phyloP scores from a whole-genome alignment of 2,888 invertebrate species.

The Peribatodes rhomboidaria region DNA sequence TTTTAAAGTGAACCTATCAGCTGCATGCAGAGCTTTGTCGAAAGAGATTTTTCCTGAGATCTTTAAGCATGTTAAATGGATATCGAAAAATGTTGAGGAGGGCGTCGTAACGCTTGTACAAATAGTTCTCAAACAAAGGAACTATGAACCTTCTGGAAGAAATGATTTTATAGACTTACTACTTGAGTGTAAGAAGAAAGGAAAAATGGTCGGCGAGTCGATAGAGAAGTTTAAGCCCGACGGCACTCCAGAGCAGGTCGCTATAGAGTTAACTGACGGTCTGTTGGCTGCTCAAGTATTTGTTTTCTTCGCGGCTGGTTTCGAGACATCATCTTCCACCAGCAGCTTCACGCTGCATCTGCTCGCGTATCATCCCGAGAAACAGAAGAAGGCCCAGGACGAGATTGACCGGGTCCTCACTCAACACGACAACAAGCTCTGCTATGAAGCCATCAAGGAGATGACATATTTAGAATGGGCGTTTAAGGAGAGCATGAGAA shows the following conservation, averaged over 20 bases:
- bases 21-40: constrained; percentile 13
- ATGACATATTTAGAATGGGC: constrained; percentile 53
- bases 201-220: constrained; percentile 63
- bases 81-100: constrained; percentile 42
- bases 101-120: constrained; percentile 41
- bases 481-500: constrained; percentile 65
- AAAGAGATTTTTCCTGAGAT: constrained; percentile 14
- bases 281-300: constrained; percentile 65
- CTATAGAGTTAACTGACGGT: constrained; percentile 58
- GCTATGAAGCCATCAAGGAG: constrained; percentile 65
- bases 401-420: constrained; percentile 66
- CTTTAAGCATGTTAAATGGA: constrained; percentile 11
- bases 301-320: constrained; percentile 73
- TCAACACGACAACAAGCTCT: constrained; percentile 61
- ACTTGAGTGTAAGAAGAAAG: constrained; percentile 58
- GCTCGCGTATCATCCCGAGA: constrained; percentile 69
- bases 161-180: constrained; percentile 64
- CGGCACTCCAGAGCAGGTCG: constrained; percentile 56
- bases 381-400: constrained; percentile 65
- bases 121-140: constrained; percentile 58
- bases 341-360: constrained; percentile 69
- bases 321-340: constrained; percentile 75
- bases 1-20: constrained; percentile 39
- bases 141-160: constrained; percentile 60
- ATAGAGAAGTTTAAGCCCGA: constrained; percentile 57